Evolutionary conservation across 2,113 vertebrate genomes (phyloP), one percentile per base, ranked within the genome.

Genomic region (Madoqua kirkii): DNA sequence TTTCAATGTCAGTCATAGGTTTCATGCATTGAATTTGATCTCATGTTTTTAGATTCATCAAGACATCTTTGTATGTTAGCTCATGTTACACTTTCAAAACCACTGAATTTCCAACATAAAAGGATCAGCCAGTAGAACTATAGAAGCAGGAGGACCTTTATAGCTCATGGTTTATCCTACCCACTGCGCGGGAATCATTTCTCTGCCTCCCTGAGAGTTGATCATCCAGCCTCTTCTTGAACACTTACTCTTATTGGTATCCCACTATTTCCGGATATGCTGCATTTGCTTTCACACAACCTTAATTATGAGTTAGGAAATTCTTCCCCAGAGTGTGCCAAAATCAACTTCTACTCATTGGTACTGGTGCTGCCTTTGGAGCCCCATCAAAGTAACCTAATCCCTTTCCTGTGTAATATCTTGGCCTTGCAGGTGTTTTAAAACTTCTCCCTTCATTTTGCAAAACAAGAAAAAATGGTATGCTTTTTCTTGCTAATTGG

Each of bases 261-360:
- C 95, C 89, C 54, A 27, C 64, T 55, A 4, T 86, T 94, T 79
- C 62, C 55, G 19, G 54, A 25, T 89, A 88, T 90, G 67, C 76
- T 87, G 31, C 97, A 55, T 91, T 86, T 87, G 31, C 83, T 97
- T 92, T 97, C 71, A 85, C 84, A 25, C 33, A 96, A 74, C 57
- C 76, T 92, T 95, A 87, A 27, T 82, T 79, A 27, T 84, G 55
- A 90, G 29, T 85, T 71, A 94, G 15, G 79, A 89, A 93, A 60
- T 93, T 83, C 67, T 96, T 83, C 85, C 29, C 85, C 83, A 96
- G 97, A 93, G 83, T 60, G 67, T 94, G 97, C 86, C 62, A 29
- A 89, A 67, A 29, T 55, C 15, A 94, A 33, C 91, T 90, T 87
- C 21, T 85, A 60, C 3, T 85, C 93, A 82, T 1, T 76, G 81